A percentile compares a stretch with the other conserved stretches of the same genome.
phyloP scores from a whole-genome alignment of 1,140 invertebrate species.

The Diabrotica virgifera region DNA sequence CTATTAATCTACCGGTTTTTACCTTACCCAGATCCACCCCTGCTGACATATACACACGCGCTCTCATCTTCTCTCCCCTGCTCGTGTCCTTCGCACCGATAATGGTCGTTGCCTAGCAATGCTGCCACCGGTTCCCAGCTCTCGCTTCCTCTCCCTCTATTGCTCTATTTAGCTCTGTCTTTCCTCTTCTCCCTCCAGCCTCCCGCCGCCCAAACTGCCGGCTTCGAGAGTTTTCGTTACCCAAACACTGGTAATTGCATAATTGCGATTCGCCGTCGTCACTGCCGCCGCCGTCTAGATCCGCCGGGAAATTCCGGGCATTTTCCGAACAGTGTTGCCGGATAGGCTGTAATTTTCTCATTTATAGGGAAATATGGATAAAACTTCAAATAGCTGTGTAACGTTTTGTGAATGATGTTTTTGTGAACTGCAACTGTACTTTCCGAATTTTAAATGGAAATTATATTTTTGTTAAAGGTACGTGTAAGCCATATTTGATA shows the following conservation, averaged over 20 bases:
- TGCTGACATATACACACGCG: constrained; percentile 16
- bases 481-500: too few species aligned
- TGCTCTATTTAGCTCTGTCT: not conserved
- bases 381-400: too few species aligned
- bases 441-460: too few species aligned
- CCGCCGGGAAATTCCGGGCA: constrained; percentile 15
- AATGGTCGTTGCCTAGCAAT: constrained; percentile 18
- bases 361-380: too few species aligned
- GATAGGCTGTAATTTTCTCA: not conserved
- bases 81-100: constrained; percentile 12
- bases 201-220: not conserved
- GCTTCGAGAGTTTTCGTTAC: constrained; percentile 26
- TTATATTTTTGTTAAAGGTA: too few species aligned
- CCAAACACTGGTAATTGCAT: constrained; percentile 30
- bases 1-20: too few species aligned
- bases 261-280: constrained; percentile 23
- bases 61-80: constrained; percentile 15
- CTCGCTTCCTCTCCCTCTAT: constrained; percentile 13
- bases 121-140: constrained; percentile 20
- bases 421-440: too few species aligned
- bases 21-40: not conserved
- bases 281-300: constrained; percentile 15
- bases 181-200: not conserved
- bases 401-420: too few species aligned
- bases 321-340: not conserved